Percentiles rank a stretch among this genome's conserved stretches.
These are phyloP conservation scores for Lasaia peninsularis DNA, from an alignment of 1,140 invertebrate genomes.

Conservation along the genomic window DNA sequence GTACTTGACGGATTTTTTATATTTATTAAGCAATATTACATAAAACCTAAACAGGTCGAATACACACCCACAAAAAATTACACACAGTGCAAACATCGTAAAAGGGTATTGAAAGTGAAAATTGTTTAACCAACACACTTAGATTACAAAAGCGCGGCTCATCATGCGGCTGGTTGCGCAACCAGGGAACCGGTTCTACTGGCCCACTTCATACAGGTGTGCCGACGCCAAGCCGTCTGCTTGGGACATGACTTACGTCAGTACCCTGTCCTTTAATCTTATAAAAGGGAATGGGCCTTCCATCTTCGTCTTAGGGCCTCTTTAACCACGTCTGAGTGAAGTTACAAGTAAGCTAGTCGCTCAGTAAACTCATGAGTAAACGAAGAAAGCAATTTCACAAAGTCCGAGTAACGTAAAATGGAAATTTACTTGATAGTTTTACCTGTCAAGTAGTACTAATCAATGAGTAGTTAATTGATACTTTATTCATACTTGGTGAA, in stretches of 20 bases:
- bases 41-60: neutral
- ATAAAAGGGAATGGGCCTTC: neutral
- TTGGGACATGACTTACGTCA: neutral
- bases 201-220: constrained; percentile 47
- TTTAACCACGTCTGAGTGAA: no score
- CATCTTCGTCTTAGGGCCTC: no score
- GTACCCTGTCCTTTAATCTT: neutral
- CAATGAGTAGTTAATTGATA: no score
- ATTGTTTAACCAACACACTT: constrained; percentile 11
- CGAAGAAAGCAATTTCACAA: no score
- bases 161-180: constrained; percentile 21
- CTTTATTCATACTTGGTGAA: no score
- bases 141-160: constrained; percentile 7
- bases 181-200: constrained; percentile 37
- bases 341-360: no score
- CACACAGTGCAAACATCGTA: neutral
- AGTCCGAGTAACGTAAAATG: no score
- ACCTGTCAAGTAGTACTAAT: no score
- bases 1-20: no score
- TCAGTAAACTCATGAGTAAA: no score
- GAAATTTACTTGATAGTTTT: no score
- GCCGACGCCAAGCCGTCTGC: constrained; percentile 15
- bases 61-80: neutral
- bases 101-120: constrained; percentile 9
- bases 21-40: no score